A percentile compares a stretch with the other conserved stretches of the same genome.
These are phyloP conservation scores for Drosophila gunungcola DNA, from an alignment of 1,140 invertebrate species.

Conservation along the genomic window DNA sequence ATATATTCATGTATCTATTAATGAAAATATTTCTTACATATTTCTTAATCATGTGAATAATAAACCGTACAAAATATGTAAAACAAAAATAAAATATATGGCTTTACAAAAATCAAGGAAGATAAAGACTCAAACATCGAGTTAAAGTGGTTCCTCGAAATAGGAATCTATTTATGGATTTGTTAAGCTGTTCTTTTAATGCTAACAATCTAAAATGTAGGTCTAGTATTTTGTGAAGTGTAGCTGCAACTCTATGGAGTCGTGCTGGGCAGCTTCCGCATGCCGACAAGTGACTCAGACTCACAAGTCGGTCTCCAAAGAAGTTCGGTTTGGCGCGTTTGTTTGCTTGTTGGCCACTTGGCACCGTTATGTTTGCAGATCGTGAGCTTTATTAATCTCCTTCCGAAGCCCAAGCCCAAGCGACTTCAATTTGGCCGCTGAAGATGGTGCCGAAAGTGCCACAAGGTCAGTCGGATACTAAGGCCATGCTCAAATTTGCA, in stretches of 20 bases:
- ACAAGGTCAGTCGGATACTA: constrained; percentile 24
- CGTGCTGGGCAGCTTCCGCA: constrained; percentile 75
- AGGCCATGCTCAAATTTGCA: constrained; percentile 32
- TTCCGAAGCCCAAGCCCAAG: not conserved
- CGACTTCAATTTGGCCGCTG: constrained; percentile 37
- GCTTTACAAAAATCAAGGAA: too few species aligned
- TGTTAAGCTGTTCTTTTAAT: too few species aligned
- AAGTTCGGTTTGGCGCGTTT: constrained; percentile 62
- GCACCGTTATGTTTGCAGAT: constrained; percentile 74
- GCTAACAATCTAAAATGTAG: constrained; percentile 1
- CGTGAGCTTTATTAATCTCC: constrained; percentile 74
- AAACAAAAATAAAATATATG: too few species aligned
- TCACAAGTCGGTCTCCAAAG: constrained; percentile 43
- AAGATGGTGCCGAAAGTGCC: constrained; percentile 45
- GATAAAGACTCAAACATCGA: too few species aligned
- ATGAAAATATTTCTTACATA: too few species aligned
- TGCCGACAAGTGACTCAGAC: constrained; percentile 77
- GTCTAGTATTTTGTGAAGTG: constrained; percentile 1
- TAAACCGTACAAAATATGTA: too few species aligned
- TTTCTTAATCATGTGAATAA: too few species aligned
- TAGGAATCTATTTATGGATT: too few species aligned
- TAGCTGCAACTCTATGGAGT: constrained; percentile 25
- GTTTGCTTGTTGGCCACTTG: constrained; percentile 51
- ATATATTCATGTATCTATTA: too few species aligned
- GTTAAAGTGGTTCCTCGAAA: too few species aligned